Evolutionary conservation across 1,140 invertebrate genomes (phyloP).

Genomic region (Brachionus rotundiformis): DNA sequence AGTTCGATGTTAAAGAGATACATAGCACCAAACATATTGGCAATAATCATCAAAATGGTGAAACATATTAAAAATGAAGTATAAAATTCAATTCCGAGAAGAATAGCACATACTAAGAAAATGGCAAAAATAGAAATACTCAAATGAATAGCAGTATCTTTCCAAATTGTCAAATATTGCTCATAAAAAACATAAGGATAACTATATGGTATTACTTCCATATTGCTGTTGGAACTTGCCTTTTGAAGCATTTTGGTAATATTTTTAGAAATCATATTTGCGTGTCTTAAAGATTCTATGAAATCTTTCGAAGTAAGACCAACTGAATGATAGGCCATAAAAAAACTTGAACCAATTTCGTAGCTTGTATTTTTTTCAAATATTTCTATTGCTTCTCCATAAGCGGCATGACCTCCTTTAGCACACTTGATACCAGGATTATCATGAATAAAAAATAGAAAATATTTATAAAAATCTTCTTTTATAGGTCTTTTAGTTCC

Average conservation of each 20-base stretch:
- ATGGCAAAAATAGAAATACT: constrained; percentile 75
- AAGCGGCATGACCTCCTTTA: constrained; percentile 67
- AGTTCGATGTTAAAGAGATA: constrained; percentile 82
- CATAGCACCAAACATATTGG: constrained; percentile 84
- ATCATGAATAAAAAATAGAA: constrained; percentile 79
- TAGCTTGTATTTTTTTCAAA: constrained; percentile 10
- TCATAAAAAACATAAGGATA: constrained; percentile 91
- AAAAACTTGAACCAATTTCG: constrained; percentile 70
- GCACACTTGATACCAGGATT: constrained; percentile 76
- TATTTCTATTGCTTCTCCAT: constrained; percentile 39
- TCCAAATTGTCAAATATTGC: constrained; percentile 85
- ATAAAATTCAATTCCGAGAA: constrained; percentile 82
- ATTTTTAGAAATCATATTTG: constrained; percentile 73
- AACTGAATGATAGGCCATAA: constrained; percentile 85
- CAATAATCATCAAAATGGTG: constrained; percentile 76
- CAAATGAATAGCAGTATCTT: constrained; percentile 76
- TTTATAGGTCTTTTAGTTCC: constrained; percentile 59
- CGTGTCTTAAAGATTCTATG: constrained; percentile 75
- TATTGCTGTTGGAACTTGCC: neutral
- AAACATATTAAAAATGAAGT: constrained; percentile 75
- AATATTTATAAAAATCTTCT: constrained; percentile 72
- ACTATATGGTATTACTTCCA: constrained; percentile 67
- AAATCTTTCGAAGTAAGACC: constrained; percentile 78
- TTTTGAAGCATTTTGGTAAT: constrained; percentile 73
- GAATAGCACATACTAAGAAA: constrained; percentile 76